phyloP scores from a whole-genome alignment of 2,797 vertebrate species.

The Pseudomugil gertrudae region DNA sequence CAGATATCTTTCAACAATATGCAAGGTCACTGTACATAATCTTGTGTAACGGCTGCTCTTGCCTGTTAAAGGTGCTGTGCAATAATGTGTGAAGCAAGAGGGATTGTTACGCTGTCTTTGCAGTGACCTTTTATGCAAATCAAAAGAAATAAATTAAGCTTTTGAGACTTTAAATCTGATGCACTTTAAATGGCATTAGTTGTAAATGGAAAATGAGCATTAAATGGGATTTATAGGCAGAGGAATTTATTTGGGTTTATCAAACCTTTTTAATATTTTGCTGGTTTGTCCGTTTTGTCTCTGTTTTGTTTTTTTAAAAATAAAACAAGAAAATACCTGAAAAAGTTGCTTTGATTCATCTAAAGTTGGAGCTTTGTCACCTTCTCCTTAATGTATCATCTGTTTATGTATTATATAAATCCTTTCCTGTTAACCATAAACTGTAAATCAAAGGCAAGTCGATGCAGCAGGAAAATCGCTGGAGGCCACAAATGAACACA shows the following conservation, averaged over 20 bases:
- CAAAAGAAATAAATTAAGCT: slow-evolving; percentile 24
- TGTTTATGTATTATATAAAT: slow-evolving; percentile 1
- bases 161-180: slow-evolving; percentile 49
- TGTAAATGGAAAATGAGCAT: slow-evolving; percentile 37
- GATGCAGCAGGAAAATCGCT: neutral
- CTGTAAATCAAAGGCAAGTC: slow-evolving; percentile 5
- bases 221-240: slow-evolving; percentile 43
- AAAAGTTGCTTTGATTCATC: neutral
- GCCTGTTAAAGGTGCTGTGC: slow-evolving; percentile 43
- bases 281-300: slow-evolving; percentile 17
- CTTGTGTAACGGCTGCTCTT: slow-evolving; percentile 28
- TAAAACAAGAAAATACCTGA: neutral
- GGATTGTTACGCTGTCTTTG: slow-evolving; percentile 40
- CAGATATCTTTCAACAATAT: slow-evolving; percentile 13
- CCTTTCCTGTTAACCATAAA: neutral
- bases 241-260: slow-evolving; percentile 21
- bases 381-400: slow-evolving; percentile 1
- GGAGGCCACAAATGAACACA: slow-evolving; percentile 5
- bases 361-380: neutral
- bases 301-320: slow-evolving; percentile 17
- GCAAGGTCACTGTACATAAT: slow-evolving; percentile 31
- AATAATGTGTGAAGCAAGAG: slow-evolving; percentile 46
- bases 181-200: slow-evolving; percentile 70
- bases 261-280: slow-evolving; percentile 10
- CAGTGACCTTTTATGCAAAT: slow-evolving; percentile 63